Evolutionary conservation across 2,113 vertebrate species (phyloP).

Genomic region (Sterrhoptilus dennistouni): DNA sequence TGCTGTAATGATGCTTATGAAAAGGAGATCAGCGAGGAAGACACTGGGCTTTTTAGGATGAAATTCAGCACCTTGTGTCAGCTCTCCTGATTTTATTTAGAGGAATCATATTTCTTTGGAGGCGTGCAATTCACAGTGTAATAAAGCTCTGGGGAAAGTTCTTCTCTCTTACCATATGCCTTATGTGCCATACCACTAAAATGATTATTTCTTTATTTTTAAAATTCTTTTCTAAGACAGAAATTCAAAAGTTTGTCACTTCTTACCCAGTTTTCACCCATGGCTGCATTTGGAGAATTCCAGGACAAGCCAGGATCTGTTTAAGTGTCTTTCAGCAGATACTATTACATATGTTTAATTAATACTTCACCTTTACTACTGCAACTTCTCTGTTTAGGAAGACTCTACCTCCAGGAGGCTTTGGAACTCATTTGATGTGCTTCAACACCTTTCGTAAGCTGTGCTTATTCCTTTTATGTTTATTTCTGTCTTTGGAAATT

Average conservation of each 20-base stretch:
- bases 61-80: neutral
- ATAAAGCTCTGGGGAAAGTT: neutral
- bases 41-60: neutral
- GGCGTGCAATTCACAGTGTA: neutral
- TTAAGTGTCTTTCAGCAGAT: neutral
- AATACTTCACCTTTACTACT: neutral
- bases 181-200: neutral
- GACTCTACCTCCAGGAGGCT: neutral
- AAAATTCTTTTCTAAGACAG: neutral
- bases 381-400: neutral
- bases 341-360: neutral
- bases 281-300: neutral
- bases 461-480: neutral
- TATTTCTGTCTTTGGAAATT: slow-evolving; percentile 2
- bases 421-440: neutral
- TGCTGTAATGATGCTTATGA: neutral
- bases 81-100: neutral
- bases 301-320: neutral
- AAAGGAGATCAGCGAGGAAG: accelerated
- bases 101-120: neutral
- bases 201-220: neutral
- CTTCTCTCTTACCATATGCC: neutral
- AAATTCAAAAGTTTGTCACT: neutral
- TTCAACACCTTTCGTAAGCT: neutral
- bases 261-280: neutral